A percentile compares a stretch with the other conserved stretches of the same genome.
Evolutionary conservation across 1,140 invertebrate genomes (phyloP).

Genomic region (Drepana arcuata): DNA sequence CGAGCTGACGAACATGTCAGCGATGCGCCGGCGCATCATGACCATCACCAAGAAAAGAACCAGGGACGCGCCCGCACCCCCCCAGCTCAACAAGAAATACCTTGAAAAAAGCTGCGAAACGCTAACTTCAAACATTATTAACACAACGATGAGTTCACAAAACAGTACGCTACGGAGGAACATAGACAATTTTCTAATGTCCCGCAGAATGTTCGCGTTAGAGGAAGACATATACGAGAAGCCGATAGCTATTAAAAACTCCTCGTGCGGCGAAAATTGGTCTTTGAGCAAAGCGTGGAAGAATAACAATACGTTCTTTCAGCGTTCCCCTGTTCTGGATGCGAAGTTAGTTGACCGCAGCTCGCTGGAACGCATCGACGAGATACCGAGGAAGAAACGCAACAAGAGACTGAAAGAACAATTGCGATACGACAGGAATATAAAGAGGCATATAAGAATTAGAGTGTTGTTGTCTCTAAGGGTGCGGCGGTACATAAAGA

Average conservation of each 20-base stretch:
- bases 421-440: conserved; percentile 61
- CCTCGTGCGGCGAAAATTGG: conserved; percentile 59
- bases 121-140: conserved; percentile 44
- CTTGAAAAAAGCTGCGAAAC: conserved; percentile 35
- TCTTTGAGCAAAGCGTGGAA: conserved; percentile 60
- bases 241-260: conserved; percentile 47
- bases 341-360: conserved; percentile 27
- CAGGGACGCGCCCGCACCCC: conserved; percentile 28
- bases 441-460: conserved; percentile 64
- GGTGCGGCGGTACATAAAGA: conserved; percentile 61
- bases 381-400: conserved; percentile 39
- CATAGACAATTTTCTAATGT: conserved; percentile 52
- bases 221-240: conserved; percentile 61
- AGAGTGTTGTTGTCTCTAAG: conserved; percentile 65
- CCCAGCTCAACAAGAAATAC: conserved; percentile 26
- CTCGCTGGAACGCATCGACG: conserved; percentile 44
- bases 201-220: conserved; percentile 42
- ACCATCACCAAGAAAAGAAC: conserved; percentile 48
- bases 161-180: conserved; percentile 45
- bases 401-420: conserved; percentile 56
- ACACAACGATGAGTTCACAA: conserved; percentile 46
- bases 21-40: conserved; percentile 52
- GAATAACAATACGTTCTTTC: conserved; percentile 45
- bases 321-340: conserved; percentile 30
- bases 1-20: conserved; percentile 61